Evolutionary conservation across 2,888 invertebrate genomes (phyloP), one percentile per base, ranked within the genome.

Genomic region (Synergus umbraculus): DNA sequence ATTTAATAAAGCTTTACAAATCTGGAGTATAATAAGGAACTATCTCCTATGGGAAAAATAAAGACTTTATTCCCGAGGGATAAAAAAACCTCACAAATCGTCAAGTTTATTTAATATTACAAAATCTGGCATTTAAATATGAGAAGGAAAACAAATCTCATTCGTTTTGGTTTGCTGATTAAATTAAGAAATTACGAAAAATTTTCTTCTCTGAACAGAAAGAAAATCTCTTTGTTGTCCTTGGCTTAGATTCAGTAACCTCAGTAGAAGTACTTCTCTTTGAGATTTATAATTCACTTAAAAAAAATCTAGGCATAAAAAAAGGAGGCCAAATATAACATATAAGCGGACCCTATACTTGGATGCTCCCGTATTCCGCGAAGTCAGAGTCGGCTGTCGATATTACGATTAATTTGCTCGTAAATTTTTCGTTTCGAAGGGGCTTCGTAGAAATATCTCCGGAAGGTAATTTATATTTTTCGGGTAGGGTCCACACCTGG

Each of bases 341-440:
- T 41, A 73, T 49, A 54, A 18, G 37, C 22, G 41, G 49, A 73
- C 73, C 73, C 73, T 54, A 54, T 54, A 49, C 54, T 54, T 73
- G 41, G 54, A 73, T 54, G 73, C 73, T 73, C 73, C 66, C 54
- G 67, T 49, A 73, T 64, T 76, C 81, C 69, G 66, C 64, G 78
- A 76, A 65, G 63, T 73, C 67, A 64, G 58, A 65, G 64, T 81
- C 81, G 79, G 79, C 87, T 87, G 88, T 89, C 91, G 88, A 91
- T 91, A 87, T 87, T 87, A 89, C 91, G 88, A 91, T 92, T 91
- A 91, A 92, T 91, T 91, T 86, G 88, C 87, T 89, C 90, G 88
- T 92, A 92, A 92, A 92, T 92, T 91, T 89, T 87, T 80, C 73
- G 73, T 73, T 73, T 73, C 83, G 85, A 85, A 84, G 87, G 87